These are phyloP conservation scores for Galbula dea DNA, from an alignment of 2,113 vertebrate genomes.

Conservation along the genomic window DNA sequence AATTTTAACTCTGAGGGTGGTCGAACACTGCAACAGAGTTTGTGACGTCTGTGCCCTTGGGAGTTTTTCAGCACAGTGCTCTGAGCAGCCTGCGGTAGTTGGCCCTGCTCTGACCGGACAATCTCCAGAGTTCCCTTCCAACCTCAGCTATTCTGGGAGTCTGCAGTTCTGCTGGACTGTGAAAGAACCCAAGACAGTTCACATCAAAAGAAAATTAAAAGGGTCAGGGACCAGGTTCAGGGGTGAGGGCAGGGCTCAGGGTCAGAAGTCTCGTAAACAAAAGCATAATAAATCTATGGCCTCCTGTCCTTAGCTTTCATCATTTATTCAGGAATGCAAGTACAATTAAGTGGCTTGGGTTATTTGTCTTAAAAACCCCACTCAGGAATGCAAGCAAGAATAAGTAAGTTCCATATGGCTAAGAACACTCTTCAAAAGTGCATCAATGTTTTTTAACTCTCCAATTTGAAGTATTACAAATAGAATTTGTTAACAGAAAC, in stretches of 20 bases:
- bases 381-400: not conserved
- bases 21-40: not conserved
- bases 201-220: not conserved
- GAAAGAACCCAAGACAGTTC: not conserved
- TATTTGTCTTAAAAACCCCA: not conserved
- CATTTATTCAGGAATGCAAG: slow-evolving; percentile 43
- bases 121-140: not conserved
- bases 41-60: not conserved
- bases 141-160: not conserved
- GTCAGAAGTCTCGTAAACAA: not conserved
- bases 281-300: not conserved
- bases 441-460: not conserved
- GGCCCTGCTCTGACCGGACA: not conserved
- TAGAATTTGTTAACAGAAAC: not conserved
- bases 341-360: not conserved
- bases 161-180: not conserved
- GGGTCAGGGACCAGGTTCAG: not conserved
- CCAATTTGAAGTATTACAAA: not conserved
- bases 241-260: not conserved
- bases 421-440: not conserved
- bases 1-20: not conserved
- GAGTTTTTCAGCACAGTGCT: not conserved
- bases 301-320: not conserved
- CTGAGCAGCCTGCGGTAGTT: not conserved
- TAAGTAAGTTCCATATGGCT: not conserved